These are phyloP conservation scores for Xenopus tropicalis DNA, from an alignment of 2,113 vertebrate species.

Conservation along the genomic window UCB_Xtro_10.0 CM004445.2:29024501-29025000, in stretches of 20 bases:
- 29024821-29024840: neutral
- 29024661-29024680: too few species aligned
- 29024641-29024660: too few species aligned
- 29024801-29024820: neutral
- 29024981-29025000: slow-evolving; percentile 6
- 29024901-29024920: neutral
- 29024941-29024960: slow-evolving; percentile 9
- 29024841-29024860: neutral
- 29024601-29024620: too few species aligned
- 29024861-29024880: slow-evolving; percentile 2
- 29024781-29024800: neutral
- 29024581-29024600: too few species aligned
- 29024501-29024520: too few species aligned
- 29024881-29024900: neutral
- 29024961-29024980: slow-evolving; percentile 20
- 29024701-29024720: too few species aligned
- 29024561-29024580: too few species aligned
- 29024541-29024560: too few species aligned
- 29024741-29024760: slow-evolving; percentile 16
- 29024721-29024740: neutral
- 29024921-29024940: slow-evolving; percentile 12
- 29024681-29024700: too few species aligned
- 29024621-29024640: too few species aligned
- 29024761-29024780: neutral
- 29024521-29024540: too few species aligned